A percentile compares a stretch with the other conserved stretches of the same genome.
Conservation (phyloP, 1,140 invertebrate species). For the Platorchestia sp. region DNA sequence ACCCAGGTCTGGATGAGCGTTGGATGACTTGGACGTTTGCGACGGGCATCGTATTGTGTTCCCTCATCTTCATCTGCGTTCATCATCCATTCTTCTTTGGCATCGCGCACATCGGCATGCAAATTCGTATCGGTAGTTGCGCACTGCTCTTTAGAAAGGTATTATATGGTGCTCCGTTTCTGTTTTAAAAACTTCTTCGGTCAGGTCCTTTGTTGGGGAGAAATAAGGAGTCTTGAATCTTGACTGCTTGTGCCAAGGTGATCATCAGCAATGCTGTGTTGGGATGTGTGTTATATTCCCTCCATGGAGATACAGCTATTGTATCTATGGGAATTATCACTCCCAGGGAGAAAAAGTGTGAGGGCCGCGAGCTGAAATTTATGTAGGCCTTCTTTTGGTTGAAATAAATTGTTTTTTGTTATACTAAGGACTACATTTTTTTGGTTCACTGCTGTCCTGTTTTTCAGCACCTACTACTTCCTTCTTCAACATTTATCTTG, state of each 20-base stretch:
- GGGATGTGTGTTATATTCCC: background rate
- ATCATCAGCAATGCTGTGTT: background rate
- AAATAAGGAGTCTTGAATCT: background rate
- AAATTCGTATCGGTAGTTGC: conserved; percentile 74
- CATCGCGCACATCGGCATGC: conserved; percentile 75
- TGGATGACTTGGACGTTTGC: conserved; percentile 44
- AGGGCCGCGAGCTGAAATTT: too few relatives aligned
- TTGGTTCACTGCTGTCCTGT: background rate
- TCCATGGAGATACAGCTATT: background rate
- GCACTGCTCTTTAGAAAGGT: conserved; percentile 76
- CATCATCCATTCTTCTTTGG: conserved; percentile 85
- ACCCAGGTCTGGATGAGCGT: conserved; percentile 68
- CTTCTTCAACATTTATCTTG: too few relatives aligned
- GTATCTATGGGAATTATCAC: too few relatives aligned
- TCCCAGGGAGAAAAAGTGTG: too few relatives aligned
- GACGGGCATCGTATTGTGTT: conserved; percentile 77
- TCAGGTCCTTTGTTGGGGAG: background rate
- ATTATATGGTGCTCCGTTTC: background rate
- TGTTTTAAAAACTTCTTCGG: background rate
- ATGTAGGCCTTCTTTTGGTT: too few relatives aligned
- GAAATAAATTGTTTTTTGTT: background rate
- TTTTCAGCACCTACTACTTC: too few relatives aligned
- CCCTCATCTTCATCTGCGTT: conserved; percentile 79
- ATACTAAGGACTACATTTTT: too few relatives aligned
- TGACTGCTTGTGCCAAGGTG: background rate